A percentile compares a stretch with the other conserved stretches of the same genome.
Evolutionary conservation across 2,888 invertebrate species (phyloP).

Genomic region (Mimas tiliae): DNA sequence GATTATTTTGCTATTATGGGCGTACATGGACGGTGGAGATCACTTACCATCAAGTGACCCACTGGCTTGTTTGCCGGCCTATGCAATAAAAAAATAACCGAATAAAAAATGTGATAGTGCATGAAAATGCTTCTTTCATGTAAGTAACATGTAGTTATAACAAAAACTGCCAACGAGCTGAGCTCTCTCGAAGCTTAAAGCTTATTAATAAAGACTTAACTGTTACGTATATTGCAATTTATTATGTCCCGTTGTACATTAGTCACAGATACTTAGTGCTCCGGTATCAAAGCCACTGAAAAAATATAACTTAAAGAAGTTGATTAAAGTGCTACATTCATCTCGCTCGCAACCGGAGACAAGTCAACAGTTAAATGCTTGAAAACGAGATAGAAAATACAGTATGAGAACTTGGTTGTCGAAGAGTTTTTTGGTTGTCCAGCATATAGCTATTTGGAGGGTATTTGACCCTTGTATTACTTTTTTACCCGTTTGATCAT

Average conservation of each 20-base stretch:
- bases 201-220: conserved; percentile 10
- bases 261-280: conserved; percentile 21
- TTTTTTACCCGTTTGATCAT: too few species aligned
- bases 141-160: too few species aligned
- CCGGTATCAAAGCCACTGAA: conserved; percentile 16
- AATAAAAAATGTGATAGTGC: too few species aligned
- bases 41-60: too few species aligned
- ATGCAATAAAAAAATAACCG: too few species aligned
- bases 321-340: conserved; percentile 43
- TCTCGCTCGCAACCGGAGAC: conserved; percentile 31
- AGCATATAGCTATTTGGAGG: too few species aligned
- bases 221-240: conserved; percentile 1
- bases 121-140: too few species aligned
- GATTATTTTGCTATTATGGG: too few species aligned
- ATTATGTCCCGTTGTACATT: not conserved
- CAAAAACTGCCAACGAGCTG: too few species aligned
- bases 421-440: not conserved
- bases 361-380: conserved; percentile 30
- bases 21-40: too few species aligned
- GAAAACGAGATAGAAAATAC: not conserved
- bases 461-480: too few species aligned
- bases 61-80: too few species aligned
- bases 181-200: not conserved
- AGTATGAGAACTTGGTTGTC: not conserved
- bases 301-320: conserved; percentile 43